Evolutionary conservation across 2,888 invertebrate genomes (phyloP), one percentile per base, ranked within the genome.

Genomic region (Drosophila anomalata): DNA sequence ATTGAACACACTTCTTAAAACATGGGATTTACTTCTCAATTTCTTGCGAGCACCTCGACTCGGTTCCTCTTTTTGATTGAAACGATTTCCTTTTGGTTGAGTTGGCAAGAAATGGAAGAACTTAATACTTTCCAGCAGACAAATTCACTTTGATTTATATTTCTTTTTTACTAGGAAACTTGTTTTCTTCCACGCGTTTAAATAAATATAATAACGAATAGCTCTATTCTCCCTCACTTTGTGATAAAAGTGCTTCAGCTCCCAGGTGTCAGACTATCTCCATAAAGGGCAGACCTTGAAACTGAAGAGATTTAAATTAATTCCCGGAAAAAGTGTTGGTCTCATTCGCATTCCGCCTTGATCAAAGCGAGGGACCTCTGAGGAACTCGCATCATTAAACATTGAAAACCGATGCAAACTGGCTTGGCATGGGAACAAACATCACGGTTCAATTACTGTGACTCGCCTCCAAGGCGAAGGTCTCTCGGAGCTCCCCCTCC

Each of bases 401-500:
- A 46, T 9, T n/a, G 12, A 52, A 46, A 29, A 12, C 22, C 11
- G 22, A 12, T 46, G 29, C 11, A 36, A 26, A 36, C 7, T n/a
- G 36, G 36, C 11, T 12, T 9, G 44, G 14, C 12, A 20, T 20
- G 20, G 17, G 20, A 36, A 17, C 36, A 11, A 51, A 24, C 50
- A 33, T 33, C 14, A 24, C 20, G 36, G 29, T 51, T 50, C 33
- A 24, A 57, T 57, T 29, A 50, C n/a, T 44, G 48, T 36, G 24
- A 8, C 17, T 58, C 50, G 3, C 39, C 12, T 41, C 58, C 70
- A 69, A 31, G 70, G 26, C 20, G 44, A 20, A 24, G 55, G 20
- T 42, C 24, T 7, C 2, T 14, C n/a, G 7, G 5, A 36, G 36
- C 20, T 24, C 9, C 14, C 48, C 46, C 54, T 8, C 22, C 2